Evolutionary conservation across 2,113 vertebrate genomes (phyloP).

Genomic region (Vidua macroura): DNA sequence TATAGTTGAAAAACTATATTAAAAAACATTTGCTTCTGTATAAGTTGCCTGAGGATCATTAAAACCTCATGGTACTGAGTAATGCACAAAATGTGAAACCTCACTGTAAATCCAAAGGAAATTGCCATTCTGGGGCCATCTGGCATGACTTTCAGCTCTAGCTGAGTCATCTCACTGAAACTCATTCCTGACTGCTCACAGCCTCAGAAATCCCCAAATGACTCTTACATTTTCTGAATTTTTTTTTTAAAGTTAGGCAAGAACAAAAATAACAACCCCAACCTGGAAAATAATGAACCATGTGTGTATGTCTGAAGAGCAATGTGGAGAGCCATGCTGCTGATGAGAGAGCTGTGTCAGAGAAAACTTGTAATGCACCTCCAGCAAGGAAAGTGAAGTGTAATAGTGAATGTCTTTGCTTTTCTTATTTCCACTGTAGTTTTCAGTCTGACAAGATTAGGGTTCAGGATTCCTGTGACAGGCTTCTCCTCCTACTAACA

Average conservation of each 20-base stretch:
- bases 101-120: conserved; percentile 10
- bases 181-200: neutral
- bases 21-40: neutral
- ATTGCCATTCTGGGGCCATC: neutral
- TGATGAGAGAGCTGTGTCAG: neutral
- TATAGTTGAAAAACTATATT: neutral
- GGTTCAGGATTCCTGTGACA: neutral
- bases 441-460: neutral
- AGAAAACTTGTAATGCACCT: neutral
- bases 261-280: neutral
- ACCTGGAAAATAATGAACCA: neutral
- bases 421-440: neutral
- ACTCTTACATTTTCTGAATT: neutral
- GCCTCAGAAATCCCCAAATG: conserved; percentile 1
- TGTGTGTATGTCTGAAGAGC: neutral
- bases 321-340: neutral
- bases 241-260: neutral
- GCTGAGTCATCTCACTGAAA: neutral
- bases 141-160: conserved; percentile 1
- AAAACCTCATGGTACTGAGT: neutral
- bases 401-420: neutral
- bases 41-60: neutral
- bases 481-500: neutral
- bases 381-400: neutral
- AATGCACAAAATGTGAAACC: neutral